phyloP scores from a whole-genome alignment of 64 coral and sea anemone species.

The Porites australiensis region DNA sequence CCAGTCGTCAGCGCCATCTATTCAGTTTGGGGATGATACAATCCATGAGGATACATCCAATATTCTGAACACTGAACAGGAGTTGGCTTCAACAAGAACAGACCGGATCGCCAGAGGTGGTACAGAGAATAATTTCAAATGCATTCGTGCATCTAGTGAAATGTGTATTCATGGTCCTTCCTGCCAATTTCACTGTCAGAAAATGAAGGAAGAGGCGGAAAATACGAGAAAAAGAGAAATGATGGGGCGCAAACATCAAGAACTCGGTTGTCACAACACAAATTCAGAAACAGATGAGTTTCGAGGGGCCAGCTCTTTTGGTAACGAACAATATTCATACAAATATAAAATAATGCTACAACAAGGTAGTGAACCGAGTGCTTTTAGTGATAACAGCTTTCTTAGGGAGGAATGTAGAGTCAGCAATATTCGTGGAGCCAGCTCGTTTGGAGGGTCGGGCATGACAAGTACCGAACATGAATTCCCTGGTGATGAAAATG shows the following conservation, averaged over 20 bases:
- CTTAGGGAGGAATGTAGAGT: background rate
- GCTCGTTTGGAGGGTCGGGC: constrained; percentile 13
- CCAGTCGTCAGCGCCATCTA: background rate
- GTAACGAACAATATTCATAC: background rate
- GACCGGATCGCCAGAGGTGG: constrained; percentile 36
- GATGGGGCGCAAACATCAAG: background rate
- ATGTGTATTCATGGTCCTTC: constrained; percentile 39
- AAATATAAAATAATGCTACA: background rate
- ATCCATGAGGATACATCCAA: background rate
- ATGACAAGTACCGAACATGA: background rate
- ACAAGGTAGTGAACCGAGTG: background rate
- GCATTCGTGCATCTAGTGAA: constrained; percentile 34
- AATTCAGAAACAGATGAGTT: background rate
- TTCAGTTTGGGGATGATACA: background rate
- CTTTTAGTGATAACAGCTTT: background rate
- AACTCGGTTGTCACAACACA: background rate
- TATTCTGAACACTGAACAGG: background rate
- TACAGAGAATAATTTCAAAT: constrained; percentile 11
- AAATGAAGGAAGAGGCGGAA: background rate
- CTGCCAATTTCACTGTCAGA: constrained; percentile 20
- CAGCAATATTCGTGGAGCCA: constrained; percentile 36
- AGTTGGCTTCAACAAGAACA: background rate
- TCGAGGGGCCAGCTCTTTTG: constrained; percentile 16
- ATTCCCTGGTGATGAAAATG: background rate
- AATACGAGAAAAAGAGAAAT: background rate